Evolutionary conservation across 1,140 invertebrate species (phyloP), one percentile per base, ranked within the genome.

Genomic region (Drosophila fuyamai): DNA sequence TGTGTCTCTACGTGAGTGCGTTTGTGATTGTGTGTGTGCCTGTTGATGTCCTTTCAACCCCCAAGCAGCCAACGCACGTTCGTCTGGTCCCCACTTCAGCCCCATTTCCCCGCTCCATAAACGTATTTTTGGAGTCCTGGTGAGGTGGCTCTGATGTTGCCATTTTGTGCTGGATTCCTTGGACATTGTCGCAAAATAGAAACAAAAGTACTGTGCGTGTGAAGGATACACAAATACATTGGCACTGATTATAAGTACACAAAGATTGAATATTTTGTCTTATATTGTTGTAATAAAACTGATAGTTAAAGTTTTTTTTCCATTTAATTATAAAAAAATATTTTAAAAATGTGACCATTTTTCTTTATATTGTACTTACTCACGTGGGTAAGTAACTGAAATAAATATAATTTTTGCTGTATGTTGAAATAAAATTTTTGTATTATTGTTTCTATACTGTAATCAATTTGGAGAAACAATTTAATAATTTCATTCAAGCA

Each of bases 111-210:
- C 6, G 5, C 23, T 8, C 18, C 27, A 14, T 18, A 44, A 70
- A 72, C 75, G 66, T 86, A 79, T 88, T 76, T 81, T 68, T 60
- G 56, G 76, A 57, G 51, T 55, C 57, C 63, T 44, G 54, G 44
- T 43, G 46, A 56, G 72, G 65, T 63, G 44, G 47, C 54, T 59
- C 16, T 68, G 43, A 53, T 85, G 81, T 85, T 85, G 82, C 82
- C 83, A 86, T 88, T 88, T 88, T 83, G 79, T 66, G 67, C 62
- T 57, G 72, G 77, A 72, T 85, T 68, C 70, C 83, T 80, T 84
- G 77, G 76, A 80, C 81, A 73, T 83, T 84, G 81, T 84, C 73
- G 81, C 67, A 81, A 79, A 88, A 86, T 83, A 82, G 71, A 86
- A 32, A 23, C 23, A 32, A 88, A 76, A 79, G 48, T 41, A 36